These are phyloP conservation scores for Fulica atra DNA, from an alignment of 2,113 vertebrate species.

Conservation along the genomic window DNA sequence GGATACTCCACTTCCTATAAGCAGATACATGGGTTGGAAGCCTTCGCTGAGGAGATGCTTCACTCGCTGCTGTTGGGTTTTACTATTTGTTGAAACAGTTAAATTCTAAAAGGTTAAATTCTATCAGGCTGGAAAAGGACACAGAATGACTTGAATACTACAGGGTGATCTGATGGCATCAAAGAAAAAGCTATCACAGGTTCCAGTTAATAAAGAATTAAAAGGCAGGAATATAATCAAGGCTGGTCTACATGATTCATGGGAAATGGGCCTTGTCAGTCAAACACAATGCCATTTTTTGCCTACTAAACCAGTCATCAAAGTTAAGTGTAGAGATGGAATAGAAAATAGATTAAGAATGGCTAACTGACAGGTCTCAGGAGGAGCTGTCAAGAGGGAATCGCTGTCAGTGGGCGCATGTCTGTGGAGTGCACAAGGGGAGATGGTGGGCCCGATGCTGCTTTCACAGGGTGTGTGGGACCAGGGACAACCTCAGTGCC, in stretches of 20 bases:
- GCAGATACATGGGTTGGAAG: neutral
- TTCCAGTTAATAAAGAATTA: conserved; percentile 21
- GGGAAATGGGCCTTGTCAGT: conserved; percentile 18
- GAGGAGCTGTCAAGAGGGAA: neutral
- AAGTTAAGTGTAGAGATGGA: neutral
- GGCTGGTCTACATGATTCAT: neutral
- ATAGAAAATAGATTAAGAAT: neutral
- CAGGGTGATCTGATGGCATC: neutral
- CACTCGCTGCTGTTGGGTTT: neutral
- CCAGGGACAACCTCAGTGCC: neutral
- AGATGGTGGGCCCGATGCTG: neutral
- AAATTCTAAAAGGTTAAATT: neutral
- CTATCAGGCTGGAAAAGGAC: neutral
- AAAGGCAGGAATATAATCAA: neutral
- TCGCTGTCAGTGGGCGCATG: neutral
- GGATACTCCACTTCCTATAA: neutral
- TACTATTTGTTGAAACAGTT: neutral
- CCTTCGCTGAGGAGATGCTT: neutral
- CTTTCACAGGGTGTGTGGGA: neutral
- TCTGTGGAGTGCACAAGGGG: neutral
- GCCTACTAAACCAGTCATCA: conserved; percentile 11
- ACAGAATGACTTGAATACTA: neutral
- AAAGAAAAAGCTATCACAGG: neutral
- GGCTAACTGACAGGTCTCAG: neutral
- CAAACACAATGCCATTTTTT: neutral